Evolutionary conservation across 2,888 invertebrate genomes (phyloP).

Genomic region (Trichopria drosophilae): DNA sequence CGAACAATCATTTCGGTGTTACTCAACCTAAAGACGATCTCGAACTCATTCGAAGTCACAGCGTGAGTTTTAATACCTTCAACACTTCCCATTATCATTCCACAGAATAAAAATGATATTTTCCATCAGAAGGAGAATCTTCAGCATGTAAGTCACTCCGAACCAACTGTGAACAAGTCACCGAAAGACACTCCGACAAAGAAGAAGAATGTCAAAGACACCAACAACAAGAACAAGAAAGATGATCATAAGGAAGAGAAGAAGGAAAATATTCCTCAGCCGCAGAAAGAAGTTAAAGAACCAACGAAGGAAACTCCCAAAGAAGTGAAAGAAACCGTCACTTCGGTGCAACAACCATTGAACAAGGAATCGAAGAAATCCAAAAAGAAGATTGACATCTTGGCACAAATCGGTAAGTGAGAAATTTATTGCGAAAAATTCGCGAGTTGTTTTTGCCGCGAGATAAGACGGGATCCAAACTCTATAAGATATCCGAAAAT

Average conservation of each 20-base stretch:
- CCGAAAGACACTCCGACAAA: conserved; percentile 55
- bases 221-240: conserved; percentile 46
- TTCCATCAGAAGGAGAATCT: conserved; percentile 48
- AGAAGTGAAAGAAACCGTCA: conserved; percentile 39
- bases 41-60: conserved; percentile 61
- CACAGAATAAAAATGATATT: conserved; percentile 7
- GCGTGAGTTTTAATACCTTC: conserved; percentile 55
- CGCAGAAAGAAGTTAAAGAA: conserved; percentile 21
- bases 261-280: conserved; percentile 37
- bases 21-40: conserved; percentile 81
- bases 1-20: conserved; percentile 74
- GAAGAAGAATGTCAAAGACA: conserved; percentile 49
- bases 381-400: conserved; percentile 66
- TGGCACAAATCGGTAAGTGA: conserved; percentile 63
- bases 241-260: conserved; percentile 48
- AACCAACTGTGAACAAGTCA: conserved; percentile 47
- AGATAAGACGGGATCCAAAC: too few relatives aligned
- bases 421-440: conserved; percentile 6
- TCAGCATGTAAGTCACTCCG: conserved; percentile 41
- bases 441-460: conserved; percentile 20
- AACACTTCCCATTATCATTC: conserved; percentile 21
- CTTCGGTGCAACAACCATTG: conserved; percentile 33
- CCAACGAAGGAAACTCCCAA: conserved; percentile 36
- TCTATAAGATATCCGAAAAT: too few relatives aligned
- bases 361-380: conserved; percentile 58